A percentile compares a stretch with the other conserved stretches of the same genome.
Conservation (phyloP, 1,140 invertebrate species). For the Drosophila oshimai region DNA sequence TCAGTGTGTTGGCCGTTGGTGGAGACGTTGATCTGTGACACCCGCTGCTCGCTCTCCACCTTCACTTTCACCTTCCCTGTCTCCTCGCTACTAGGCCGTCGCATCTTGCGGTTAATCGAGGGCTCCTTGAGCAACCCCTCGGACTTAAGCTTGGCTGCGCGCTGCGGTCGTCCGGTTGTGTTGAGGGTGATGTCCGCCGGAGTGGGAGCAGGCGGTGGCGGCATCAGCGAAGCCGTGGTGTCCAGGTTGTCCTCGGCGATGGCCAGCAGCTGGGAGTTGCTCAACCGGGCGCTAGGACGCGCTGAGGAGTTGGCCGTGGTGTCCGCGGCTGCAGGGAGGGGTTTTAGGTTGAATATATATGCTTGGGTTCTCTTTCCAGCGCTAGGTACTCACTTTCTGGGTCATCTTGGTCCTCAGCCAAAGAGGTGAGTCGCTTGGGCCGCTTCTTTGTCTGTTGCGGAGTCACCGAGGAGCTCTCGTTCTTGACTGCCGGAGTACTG, state of each 20-base stretch:
- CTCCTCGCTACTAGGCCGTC: slow-evolving; percentile 48
- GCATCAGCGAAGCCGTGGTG: slow-evolving; percentile 57
- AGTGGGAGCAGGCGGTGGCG: slow-evolving; percentile 56
- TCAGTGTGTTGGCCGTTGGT: not conserved
- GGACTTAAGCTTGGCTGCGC: slow-evolving; percentile 63
- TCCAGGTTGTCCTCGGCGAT: slow-evolving; percentile 43
- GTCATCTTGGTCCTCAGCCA: slow-evolving; percentile 53
- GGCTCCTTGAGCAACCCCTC: slow-evolving; percentile 70
- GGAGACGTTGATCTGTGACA: slow-evolving; percentile 47
- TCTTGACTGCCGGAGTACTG: not conserved
- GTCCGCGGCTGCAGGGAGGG: not conserved
- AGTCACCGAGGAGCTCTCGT: slow-evolving; percentile 26
- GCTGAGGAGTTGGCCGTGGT: not conserved
- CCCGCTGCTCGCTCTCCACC: slow-evolving; percentile 62
- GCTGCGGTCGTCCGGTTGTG: slow-evolving; percentile 56
- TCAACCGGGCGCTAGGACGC: slow-evolving; percentile 26
- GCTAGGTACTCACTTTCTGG: slow-evolving; percentile 28
- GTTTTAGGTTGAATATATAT: too few relatives aligned
- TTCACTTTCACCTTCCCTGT: slow-evolving; percentile 46
- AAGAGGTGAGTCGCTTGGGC: slow-evolving; percentile 53
- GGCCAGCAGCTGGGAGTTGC: slow-evolving; percentile 66
- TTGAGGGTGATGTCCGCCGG: slow-evolving; percentile 35
- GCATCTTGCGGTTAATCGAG: slow-evolving; percentile 45
- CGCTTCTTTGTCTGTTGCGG: slow-evolving; percentile 77
- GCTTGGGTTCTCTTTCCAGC: not conserved